Conservation (phyloP, 2,113 vertebrate species). For the Picathartes gymnocephalus region DNA sequence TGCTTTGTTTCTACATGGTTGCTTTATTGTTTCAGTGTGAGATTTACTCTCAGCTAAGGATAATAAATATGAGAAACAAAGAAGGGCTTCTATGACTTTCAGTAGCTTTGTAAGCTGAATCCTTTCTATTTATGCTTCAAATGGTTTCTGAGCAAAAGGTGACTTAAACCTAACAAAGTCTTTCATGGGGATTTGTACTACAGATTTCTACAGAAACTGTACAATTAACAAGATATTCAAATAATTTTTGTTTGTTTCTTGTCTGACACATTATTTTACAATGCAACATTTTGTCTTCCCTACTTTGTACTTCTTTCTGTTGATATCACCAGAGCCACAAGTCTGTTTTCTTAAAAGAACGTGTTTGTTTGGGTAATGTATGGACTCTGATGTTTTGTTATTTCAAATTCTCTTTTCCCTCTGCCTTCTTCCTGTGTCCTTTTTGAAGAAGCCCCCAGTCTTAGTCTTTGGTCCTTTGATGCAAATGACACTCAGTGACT, state of each 20-base stretch:
- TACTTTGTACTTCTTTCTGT: background rate
- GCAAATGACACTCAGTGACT: background rate
- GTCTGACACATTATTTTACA: background rate
- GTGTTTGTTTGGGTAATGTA: background rate
- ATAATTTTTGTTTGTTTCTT: background rate
- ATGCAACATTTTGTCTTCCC: background rate
- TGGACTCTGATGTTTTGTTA: background rate
- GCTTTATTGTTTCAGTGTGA: background rate
- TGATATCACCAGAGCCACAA: background rate
- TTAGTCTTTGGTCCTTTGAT: background rate
- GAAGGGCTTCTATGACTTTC: background rate
- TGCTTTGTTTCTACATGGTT: background rate
- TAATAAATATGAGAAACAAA: background rate
- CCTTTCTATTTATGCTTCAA: background rate
- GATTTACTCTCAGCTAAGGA: background rate
- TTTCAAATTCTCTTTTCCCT: background rate
- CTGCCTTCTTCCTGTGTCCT: background rate
- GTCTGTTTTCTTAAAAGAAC: background rate
- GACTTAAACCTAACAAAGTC: background rate
- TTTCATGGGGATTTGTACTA: background rate
- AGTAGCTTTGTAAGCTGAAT: background rate
- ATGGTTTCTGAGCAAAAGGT: background rate
- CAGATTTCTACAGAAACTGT: background rate
- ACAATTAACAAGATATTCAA: background rate
- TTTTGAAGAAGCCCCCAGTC: background rate